Conservation (phyloP, 2,888 invertebrate genomes). For the Chorisops tibialis region DNA sequence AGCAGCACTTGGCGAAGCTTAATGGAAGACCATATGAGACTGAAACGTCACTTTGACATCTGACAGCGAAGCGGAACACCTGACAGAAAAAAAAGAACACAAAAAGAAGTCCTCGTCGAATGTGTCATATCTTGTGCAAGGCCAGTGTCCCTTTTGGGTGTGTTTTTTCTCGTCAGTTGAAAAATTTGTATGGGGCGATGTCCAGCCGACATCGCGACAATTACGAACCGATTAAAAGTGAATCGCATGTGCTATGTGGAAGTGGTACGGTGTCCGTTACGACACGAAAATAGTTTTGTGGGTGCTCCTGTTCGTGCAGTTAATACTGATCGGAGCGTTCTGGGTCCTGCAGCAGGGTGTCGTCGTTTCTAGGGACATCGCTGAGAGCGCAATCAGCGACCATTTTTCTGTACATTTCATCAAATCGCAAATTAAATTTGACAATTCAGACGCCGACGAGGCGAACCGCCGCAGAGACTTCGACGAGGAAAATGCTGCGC, state of each 20-base stretch:
- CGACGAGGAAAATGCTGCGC: background rate
- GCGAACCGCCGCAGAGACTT: background rate
- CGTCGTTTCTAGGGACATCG: background rate
- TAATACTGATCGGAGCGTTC: slow-evolving; percentile 46
- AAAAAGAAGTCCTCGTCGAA: too few relatives aligned
- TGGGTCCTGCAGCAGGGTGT: slow-evolving; percentile 43
- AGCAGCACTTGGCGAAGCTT: too few relatives aligned
- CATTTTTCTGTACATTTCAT: slow-evolving; percentile 9
- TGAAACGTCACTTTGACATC: too few relatives aligned
- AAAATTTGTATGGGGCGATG: slow-evolving; percentile 27
- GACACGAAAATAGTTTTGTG: slow-evolving; percentile 45
- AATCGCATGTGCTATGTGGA: slow-evolving; percentile 32
- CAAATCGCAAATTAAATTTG: slow-evolving; percentile 8
- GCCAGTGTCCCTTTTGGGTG: slow-evolving; percentile 23
- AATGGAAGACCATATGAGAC: too few relatives aligned
- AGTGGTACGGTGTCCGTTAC: slow-evolving; percentile 30
- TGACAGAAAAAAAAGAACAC: too few relatives aligned
- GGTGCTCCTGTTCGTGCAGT: slow-evolving; percentile 45
- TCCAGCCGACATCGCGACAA: slow-evolving; percentile 20
- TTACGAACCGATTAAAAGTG: slow-evolving; percentile 1
- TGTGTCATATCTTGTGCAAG: too few relatives aligned
- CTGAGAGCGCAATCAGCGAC: background rate
- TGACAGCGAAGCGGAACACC: too few relatives aligned
- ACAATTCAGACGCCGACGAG: background rate
- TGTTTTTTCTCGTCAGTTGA: slow-evolving; percentile 22